A percentile compares a stretch with the other conserved stretches of the same genome.
phyloP scores from a whole-genome alignment of 2,888 invertebrate genomes.

The Argyresthia goedartella region DNA sequence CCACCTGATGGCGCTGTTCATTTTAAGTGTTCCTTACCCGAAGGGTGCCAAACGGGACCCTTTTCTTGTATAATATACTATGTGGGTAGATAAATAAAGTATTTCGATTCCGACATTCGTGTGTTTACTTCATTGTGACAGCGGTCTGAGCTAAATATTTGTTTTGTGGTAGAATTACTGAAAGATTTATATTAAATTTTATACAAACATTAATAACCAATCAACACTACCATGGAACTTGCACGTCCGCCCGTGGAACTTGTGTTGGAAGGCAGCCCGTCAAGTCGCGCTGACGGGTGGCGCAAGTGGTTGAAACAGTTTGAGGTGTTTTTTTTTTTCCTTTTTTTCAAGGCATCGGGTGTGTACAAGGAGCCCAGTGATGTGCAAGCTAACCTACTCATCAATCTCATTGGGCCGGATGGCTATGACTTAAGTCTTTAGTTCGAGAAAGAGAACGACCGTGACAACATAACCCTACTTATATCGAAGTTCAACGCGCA shows the following conservation, averaged over 20 bases:
- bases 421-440: conserved; percentile 4
- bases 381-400: too few relatives aligned
- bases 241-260: conserved; percentile 7
- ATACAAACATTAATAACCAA: not conserved
- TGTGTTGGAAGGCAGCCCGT: conserved; percentile 6
- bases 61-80: too few relatives aligned
- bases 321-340: conserved; percentile 6
- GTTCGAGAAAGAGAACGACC: not conserved
- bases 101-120: not conserved
- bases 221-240: conserved; percentile 2
- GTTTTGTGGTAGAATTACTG: not conserved
- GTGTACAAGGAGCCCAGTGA: conserved; percentile 13
- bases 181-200: not conserved
- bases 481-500: conserved; percentile 1
- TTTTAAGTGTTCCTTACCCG: too few relatives aligned
- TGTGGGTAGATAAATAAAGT: not conserved
- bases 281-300: conserved; percentile 8
- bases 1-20: too few relatives aligned
- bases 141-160: not conserved
- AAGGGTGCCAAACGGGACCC: too few relatives aligned
- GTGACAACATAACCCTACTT: conserved; percentile 11
- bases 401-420: conserved; percentile 15
- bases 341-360: conserved; percentile 14
- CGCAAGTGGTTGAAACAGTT: conserved; percentile 7
- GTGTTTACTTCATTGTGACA: not conserved